phyloP scores from a whole-genome alignment of 2,113 vertebrate genomes.

The Gobio gobio region DNA sequence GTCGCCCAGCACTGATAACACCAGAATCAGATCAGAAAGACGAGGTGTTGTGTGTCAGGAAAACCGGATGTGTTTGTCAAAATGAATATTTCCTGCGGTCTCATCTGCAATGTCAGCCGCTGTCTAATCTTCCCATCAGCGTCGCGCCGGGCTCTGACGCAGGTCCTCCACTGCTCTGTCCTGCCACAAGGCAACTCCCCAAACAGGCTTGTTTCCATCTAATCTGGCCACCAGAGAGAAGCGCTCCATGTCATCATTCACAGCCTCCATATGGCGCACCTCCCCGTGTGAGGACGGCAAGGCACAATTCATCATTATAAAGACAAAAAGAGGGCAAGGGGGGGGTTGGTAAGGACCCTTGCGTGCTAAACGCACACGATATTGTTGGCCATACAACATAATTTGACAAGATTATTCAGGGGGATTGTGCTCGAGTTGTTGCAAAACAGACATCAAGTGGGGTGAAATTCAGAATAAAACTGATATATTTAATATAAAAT shows the following conservation, averaged over 20 bases:
- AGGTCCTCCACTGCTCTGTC: slow-evolving; percentile 36
- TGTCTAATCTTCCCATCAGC: slow-evolving; percentile 40
- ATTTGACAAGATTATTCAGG: background rate
- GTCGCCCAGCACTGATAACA: background rate
- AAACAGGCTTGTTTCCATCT: slow-evolving; percentile 47
- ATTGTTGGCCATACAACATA: slow-evolving; percentile 15
- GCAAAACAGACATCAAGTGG: background rate
- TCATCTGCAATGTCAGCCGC: background rate
- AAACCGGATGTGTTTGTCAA: background rate
- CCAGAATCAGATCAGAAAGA: background rate
- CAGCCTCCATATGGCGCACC: slow-evolving; percentile 36
- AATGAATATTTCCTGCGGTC: slow-evolving; percentile 27
- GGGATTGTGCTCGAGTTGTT: background rate
- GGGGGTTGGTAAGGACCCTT: background rate
- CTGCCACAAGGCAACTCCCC: slow-evolving; percentile 39
- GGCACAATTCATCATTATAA: slow-evolving; percentile 32
- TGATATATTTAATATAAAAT: no score
- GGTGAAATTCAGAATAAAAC: no score
- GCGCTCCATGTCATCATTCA: slow-evolving; percentile 40
- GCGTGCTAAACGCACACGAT: background rate
- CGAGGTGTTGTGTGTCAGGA: background rate
- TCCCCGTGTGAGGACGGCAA: slow-evolving; percentile 11
- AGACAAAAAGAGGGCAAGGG: slow-evolving; percentile 28
- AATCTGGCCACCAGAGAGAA: slow-evolving; percentile 49
- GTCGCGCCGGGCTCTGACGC: slow-evolving; percentile 20